These are phyloP conservation scores for Tetramorium alpestre DNA, from an alignment of 1,140 invertebrate genomes.

Conservation along the genomic window DNA sequence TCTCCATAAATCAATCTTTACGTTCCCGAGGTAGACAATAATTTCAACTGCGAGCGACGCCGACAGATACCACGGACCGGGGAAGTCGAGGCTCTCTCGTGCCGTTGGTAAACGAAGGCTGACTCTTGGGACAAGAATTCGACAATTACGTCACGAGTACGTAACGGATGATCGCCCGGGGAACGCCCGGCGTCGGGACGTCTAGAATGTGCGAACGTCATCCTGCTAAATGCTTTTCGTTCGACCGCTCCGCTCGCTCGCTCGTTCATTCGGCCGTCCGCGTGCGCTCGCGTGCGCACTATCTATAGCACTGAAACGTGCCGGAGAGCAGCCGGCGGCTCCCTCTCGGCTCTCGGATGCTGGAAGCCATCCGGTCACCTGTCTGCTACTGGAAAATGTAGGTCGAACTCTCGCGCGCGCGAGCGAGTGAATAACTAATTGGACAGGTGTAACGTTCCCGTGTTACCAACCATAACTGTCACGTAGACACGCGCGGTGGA, in stretches of 20 bases:
- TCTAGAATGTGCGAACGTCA: slow-evolving; percentile 85
- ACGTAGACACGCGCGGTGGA: slow-evolving; percentile 20
- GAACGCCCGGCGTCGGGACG: slow-evolving; percentile 75
- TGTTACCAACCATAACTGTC: slow-evolving; percentile 50
- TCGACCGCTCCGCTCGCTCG: slow-evolving; percentile 51
- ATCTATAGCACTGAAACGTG: slow-evolving; percentile 75
- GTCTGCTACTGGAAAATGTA: slow-evolving; percentile 74
- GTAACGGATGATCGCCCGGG: slow-evolving; percentile 83
- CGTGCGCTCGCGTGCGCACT: slow-evolving; percentile 63
- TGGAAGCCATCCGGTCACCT: slow-evolving; percentile 74
- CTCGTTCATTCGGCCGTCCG: slow-evolving; percentile 48
- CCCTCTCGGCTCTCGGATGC: slow-evolving; percentile 57
- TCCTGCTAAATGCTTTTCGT: slow-evolving; percentile 82
- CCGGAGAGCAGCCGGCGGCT: slow-evolving; percentile 58
- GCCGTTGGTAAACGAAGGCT: slow-evolving; percentile 45
- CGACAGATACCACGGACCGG: slow-evolving; percentile 47
- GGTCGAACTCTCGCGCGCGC: slow-evolving; percentile 71
- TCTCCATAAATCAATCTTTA: slow-evolving; percentile 63
- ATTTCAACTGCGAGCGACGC: slow-evolving; percentile 49
- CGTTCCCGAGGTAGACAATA: slow-evolving; percentile 54
- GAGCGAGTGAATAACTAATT: slow-evolving; percentile 67
- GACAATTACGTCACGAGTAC: slow-evolving; percentile 84
- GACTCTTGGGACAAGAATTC: slow-evolving; percentile 80
- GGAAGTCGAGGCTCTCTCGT: slow-evolving; percentile 37
- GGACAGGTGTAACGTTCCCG: slow-evolving; percentile 70